Percentiles rank a stretch among this genome's conserved stretches.
Conservation (phyloP, 2,888 invertebrate genomes). For the Venustoraphidia nigricollis region DNA sequence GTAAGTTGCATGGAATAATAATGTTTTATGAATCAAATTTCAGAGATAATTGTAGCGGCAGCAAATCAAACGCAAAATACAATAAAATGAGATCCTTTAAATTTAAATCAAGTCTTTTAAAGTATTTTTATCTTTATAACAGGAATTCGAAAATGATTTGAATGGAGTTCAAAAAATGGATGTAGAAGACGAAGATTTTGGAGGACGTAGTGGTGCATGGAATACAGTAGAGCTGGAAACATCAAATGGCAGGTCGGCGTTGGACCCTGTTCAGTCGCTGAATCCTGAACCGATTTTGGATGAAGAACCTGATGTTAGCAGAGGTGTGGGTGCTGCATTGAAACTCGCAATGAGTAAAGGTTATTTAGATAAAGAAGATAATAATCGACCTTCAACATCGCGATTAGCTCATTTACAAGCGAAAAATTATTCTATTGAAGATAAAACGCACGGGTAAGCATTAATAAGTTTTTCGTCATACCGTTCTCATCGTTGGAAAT, state of each 20-base stretch:
- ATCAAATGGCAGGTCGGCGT: no score
- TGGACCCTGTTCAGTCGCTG: no score
- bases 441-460: slow-evolving; percentile 51
- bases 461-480: neutral
- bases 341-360: slow-evolving; percentile 87
- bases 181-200: slow-evolving; percentile 18
- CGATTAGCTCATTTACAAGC: slow-evolving; percentile 62
- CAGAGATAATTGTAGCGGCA: no score
- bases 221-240: slow-evolving; percentile 56
- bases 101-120: neutral
- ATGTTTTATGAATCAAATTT: no score
- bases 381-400: slow-evolving; percentile 54
- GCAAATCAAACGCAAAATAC: no score
- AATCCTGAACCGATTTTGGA: slow-evolving; percentile 58
- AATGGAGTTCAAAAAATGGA: slow-evolving; percentile 21
- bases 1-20: slow-evolving; percentile 17
- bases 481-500: no score
- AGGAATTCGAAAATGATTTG: no score
- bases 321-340: slow-evolving; percentile 86
- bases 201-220: slow-evolving; percentile 51
- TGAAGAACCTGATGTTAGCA: slow-evolving; percentile 82
- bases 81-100: no score
- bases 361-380: slow-evolving; percentile 70
- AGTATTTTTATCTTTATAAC: neutral
- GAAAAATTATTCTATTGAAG: slow-evolving; percentile 66